These are phyloP conservation scores for Drosophila seclusa DNA, from an alignment of 2,888 invertebrate genomes.

Conservation along the genomic window DNA sequence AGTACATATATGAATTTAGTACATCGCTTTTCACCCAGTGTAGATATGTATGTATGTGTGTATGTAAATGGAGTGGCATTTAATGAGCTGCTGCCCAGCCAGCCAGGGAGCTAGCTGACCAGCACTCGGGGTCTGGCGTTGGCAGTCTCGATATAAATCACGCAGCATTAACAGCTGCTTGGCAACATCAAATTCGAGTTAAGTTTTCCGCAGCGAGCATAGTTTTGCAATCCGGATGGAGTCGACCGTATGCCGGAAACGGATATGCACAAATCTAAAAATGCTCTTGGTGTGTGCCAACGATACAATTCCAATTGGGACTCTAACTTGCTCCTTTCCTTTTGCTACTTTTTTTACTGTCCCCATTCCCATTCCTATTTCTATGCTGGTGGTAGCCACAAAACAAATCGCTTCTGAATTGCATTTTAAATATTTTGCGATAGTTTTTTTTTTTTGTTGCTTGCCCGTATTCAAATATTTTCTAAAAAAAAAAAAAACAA, in stretches of 20 bases:
- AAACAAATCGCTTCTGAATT: slow-evolving; percentile 76
- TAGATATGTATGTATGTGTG: background rate
- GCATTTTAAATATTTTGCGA: slow-evolving; percentile 75
- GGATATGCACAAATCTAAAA: slow-evolving; percentile 61
- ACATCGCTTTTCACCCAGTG: background rate
- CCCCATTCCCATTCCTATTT: background rate
- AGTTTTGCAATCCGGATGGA: slow-evolving; percentile 39
- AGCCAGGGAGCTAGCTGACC: slow-evolving; percentile 27
- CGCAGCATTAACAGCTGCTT: slow-evolving; percentile 83
- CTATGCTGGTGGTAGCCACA: slow-evolving; percentile 37
- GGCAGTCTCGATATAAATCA: slow-evolving; percentile 76
- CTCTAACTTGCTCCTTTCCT: slow-evolving; percentile 3
- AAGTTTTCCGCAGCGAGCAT: slow-evolving; percentile 69
- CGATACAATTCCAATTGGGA: slow-evolving; percentile 60
- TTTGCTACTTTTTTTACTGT: background rate
- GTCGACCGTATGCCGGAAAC: slow-evolving; percentile 53
- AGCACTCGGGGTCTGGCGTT: slow-evolving; percentile 33
- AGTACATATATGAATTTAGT: background rate
- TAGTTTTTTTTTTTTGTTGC: slow-evolving; percentile 16
- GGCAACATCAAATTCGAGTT: slow-evolving; percentile 80
- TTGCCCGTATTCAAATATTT: background rate
- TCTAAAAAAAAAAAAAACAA: background rate
- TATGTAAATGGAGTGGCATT: slow-evolving; percentile 51
- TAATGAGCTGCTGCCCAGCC: slow-evolving; percentile 59
- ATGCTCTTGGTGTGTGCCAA: slow-evolving; percentile 44